These are phyloP conservation scores for Trichogramma pretiosum DNA, from an alignment of 1,140 invertebrate genomes.

Conservation along the genomic window DNA sequence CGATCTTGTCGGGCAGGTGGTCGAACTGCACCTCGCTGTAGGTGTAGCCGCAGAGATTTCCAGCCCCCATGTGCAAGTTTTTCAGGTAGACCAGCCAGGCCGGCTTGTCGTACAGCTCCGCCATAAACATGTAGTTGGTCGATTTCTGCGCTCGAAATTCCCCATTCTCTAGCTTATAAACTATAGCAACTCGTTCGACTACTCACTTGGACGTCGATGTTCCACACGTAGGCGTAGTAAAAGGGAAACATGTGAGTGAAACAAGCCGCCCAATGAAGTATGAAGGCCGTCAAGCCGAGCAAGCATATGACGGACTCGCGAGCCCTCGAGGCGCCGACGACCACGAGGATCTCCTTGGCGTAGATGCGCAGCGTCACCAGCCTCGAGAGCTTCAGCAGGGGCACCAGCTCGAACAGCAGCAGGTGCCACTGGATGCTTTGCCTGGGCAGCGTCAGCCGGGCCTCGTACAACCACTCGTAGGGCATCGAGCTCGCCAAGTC, in stretches of 20 bases:
- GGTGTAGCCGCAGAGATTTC: slow-evolving; percentile 27
- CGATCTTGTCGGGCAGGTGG: slow-evolving; percentile 21
- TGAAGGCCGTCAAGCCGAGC: slow-evolving; percentile 22
- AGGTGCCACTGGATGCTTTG: slow-evolving; percentile 10
- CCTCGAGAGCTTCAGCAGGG: slow-evolving; percentile 26
- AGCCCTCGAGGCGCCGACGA: slow-evolving; percentile 20
- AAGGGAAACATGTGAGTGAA: slow-evolving; percentile 28
- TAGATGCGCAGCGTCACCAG: slow-evolving; percentile 24
- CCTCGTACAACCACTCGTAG: slow-evolving; percentile 26
- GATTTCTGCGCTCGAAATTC: slow-evolving; percentile 14
- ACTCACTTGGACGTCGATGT: slow-evolving; percentile 19
- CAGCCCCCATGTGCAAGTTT: slow-evolving; percentile 28
- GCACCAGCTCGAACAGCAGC: slow-evolving; percentile 25
- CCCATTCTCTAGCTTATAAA: not conserved
- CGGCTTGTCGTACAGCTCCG: slow-evolving; percentile 18
- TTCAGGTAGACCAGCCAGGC: slow-evolving; percentile 24
- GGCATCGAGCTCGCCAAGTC: slow-evolving; percentile 31
- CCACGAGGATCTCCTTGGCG: slow-evolving; percentile 22
- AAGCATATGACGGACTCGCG: slow-evolving; percentile 26
- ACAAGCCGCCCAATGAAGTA: slow-evolving; percentile 35
- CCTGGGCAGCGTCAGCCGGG: no score
- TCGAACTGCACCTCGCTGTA: slow-evolving; percentile 22
- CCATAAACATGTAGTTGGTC: slow-evolving; percentile 18
- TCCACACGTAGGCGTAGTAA: slow-evolving; percentile 23
- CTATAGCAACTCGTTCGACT: not conserved